Evolutionary conservation across 2,113 vertebrate species (phyloP), one percentile per base, ranked within the genome.

Genomic region (Emydura subglobosa): DNA sequence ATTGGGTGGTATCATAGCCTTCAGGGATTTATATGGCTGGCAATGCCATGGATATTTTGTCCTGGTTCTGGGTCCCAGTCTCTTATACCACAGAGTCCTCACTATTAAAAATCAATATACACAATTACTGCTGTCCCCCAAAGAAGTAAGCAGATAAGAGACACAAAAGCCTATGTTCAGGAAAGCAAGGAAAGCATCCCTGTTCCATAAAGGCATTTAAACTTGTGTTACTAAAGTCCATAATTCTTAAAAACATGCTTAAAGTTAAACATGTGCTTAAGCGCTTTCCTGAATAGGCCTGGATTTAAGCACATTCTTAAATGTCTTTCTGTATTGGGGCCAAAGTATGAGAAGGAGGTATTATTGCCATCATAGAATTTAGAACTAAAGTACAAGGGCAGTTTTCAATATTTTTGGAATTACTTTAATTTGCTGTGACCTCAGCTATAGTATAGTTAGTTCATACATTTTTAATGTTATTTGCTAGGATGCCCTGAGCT

Each of bases 401-500:
- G 86, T 86, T 51, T 31, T 79, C 68, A 44, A 55, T 72, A 88
- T 88, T 88, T 82, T 81, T 19, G 50, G 83, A 68, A 86, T 14
- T 12, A 25, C 47, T 86, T 91, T 80, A 74, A 86, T 86, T 91
- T 81, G 5, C 61, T 65, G 61, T 65, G 83, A 81, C 16, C 83
- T 82, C 50, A 91, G 53, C 80, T 91, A 86, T 85, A 47, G 39
- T 55, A 91, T 57, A 74, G 51, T 91, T 82, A 86, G 42, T 86
- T 86, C 74, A 86, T 86, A 82, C 42, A 82, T 86, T 82, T 91
- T 86, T 86, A 91, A 86, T 86, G 25, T 25, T 91, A 91, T 91
- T 86, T 86, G 61, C 83, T 74, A 82, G 59, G 61, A 82, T 21
- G 25, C 83, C 42, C 65, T 82, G 51, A 86, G 84, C 53, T 34